Percentiles rank a stretch among this genome's conserved stretches.
Evolutionary conservation across 2,113 vertebrate genomes (phyloP).

Genomic region (Entelurus aequoreus): DNA sequence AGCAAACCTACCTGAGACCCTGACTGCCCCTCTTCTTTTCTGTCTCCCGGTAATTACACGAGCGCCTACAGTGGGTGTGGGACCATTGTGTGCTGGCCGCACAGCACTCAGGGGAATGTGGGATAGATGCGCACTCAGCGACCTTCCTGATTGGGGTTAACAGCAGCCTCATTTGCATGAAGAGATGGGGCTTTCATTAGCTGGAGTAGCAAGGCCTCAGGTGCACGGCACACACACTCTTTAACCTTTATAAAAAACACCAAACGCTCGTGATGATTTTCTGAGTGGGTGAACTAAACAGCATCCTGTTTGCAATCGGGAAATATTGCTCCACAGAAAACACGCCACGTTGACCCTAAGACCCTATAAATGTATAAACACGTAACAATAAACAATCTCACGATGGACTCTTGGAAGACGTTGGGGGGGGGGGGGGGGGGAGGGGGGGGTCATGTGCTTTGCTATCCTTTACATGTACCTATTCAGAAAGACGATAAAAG

Average conservation of each 20-base stretch:
- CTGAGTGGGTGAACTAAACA: conserved; percentile 1
- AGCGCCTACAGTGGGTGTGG: conserved; percentile 39
- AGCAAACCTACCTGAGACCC: conserved; percentile 29
- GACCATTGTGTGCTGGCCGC: conserved; percentile 38
- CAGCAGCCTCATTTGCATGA: conserved; percentile 70
- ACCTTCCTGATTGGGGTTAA: conserved; percentile 75
- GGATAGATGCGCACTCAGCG: conserved; percentile 46
- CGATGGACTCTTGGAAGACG: too few species aligned
- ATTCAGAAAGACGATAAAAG: too few species aligned
- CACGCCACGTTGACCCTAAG: background rate
- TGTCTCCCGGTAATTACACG: conserved; percentile 58
- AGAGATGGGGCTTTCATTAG: conserved; percentile 62
- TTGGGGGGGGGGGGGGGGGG: too few species aligned
- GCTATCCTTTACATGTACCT: too few species aligned
- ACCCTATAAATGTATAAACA: background rate
- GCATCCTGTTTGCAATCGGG: conserved; percentile 4
- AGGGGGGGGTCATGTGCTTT: too few species aligned
- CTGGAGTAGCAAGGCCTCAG: conserved; percentile 39
- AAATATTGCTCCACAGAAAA: too few species aligned
- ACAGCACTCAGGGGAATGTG: conserved; percentile 44
- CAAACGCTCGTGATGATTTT: background rate
- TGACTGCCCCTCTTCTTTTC: conserved; percentile 34
- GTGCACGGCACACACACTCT: conserved; percentile 37
- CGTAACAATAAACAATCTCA: background rate
- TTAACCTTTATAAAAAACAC: conserved; percentile 32